phyloP scores from a whole-genome alignment of 2,797 vertebrate genomes.

The Potorous gilbertii region DNA sequence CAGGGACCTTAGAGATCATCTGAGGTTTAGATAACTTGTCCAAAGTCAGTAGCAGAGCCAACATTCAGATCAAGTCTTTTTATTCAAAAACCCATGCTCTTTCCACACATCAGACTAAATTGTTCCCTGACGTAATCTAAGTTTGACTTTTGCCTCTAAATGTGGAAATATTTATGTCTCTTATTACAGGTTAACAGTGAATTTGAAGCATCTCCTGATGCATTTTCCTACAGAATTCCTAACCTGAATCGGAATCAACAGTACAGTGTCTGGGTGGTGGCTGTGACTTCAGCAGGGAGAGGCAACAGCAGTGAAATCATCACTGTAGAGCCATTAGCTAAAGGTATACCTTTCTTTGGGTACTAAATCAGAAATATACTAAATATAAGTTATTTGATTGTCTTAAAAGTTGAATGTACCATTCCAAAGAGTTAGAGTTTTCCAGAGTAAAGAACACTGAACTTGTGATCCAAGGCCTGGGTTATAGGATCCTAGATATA shows the following conservation, averaged over 20 bases:
- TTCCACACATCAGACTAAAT: neutral
- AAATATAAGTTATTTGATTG: neutral
- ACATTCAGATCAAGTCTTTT: neutral
- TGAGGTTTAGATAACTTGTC: neutral
- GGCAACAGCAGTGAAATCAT: constrained; percentile 98
- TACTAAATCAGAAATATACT: neutral
- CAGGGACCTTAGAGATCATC: neutral
- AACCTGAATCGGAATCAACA: constrained; percentile 95
- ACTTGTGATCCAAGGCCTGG: neutral
- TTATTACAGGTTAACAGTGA: constrained; percentile 96
- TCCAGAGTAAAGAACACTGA: neutral
- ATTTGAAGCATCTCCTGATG: constrained; percentile 97
- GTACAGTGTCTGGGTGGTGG: constrained; percentile 99
- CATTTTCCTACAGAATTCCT: constrained; percentile 95
- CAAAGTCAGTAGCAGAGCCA: neutral
- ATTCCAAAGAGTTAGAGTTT: neutral
- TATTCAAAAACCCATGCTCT: neutral
- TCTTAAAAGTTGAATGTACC: neutral
- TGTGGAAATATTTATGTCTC: constrained; percentile 83
- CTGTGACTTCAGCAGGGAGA: constrained; percentile 95
- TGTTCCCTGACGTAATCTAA: neutral
- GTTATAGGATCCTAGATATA: neutral
- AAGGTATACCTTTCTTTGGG: constrained; percentile 87
- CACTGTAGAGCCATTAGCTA: constrained; percentile 94
- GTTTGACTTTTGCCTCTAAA: constrained; percentile 71